phyloP scores from a whole-genome alignment of 2,888 invertebrate species.

The Agrochola lota region DNA sequence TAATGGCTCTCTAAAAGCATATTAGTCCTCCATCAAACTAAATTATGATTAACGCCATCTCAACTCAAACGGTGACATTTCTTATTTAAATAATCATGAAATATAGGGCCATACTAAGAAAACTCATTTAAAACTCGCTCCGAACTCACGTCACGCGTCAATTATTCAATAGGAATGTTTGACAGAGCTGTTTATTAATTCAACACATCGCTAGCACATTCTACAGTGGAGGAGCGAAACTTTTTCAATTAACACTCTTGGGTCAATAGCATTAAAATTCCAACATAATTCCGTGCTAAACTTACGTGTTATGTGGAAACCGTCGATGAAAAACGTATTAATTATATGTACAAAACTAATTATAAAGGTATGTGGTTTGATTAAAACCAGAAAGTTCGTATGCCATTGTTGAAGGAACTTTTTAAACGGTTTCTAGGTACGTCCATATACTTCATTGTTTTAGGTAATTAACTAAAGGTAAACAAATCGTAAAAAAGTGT shows the following conservation, averaged over 20 bases:
- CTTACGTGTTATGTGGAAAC: conserved; percentile 71
- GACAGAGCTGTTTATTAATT: conserved; percentile 83
- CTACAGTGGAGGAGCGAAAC: conserved; percentile 76
- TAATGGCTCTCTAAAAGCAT: conserved; percentile 17
- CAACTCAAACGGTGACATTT: conserved; percentile 50
- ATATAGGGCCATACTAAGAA: conserved; percentile 63
- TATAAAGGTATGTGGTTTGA: conserved; percentile 39
- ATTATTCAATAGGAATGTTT: conserved; percentile 82
- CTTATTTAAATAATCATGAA: conserved; percentile 64
- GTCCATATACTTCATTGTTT: not conserved
- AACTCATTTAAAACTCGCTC: conserved; percentile 76
- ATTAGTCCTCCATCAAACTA: conserved; percentile 37
- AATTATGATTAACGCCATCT: conserved; percentile 46
- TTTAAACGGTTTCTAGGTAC: not conserved
- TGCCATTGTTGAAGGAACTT: not conserved
- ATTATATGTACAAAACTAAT: conserved; percentile 63
- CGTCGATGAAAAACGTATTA: conserved; percentile 66
- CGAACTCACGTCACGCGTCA: conserved; percentile 74
- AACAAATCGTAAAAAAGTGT: too few species aligned
- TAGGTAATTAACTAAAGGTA: too few species aligned
- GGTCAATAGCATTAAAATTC: conserved; percentile 86
- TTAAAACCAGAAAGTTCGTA: conserved; percentile 22
- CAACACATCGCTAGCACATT: conserved; percentile 82
- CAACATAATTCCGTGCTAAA: conserved; percentile 78
- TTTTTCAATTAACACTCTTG: conserved; percentile 87